These are phyloP conservation scores for Agrilus biguttatus DNA, from an alignment of 2,888 invertebrate species.

Conservation along the genomic window DNA sequence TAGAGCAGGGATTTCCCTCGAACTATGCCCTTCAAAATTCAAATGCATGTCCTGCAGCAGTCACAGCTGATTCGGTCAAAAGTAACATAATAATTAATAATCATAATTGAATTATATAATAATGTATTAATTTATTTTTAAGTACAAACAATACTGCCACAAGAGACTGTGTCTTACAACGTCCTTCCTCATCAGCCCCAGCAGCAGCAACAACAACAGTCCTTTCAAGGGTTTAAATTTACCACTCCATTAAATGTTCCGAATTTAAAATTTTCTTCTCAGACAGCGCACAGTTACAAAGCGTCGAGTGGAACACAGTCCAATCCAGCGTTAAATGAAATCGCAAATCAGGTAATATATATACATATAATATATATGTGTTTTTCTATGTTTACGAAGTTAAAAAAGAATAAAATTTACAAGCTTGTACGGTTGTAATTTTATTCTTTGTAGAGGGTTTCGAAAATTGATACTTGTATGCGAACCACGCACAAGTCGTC, in stretches of 20 bases:
- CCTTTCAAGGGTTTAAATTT: conserved; percentile 22
- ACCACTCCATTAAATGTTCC: conserved; percentile 15
- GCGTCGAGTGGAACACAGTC: background rate
- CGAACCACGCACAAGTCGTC: conserved; percentile 9
- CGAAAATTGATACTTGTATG: conserved; percentile 13
- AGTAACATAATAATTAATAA: too few species aligned
- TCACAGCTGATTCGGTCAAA: too few species aligned
- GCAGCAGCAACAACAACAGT: conserved; percentile 7
- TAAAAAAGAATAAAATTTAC: too few species aligned
- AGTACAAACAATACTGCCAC: background rate
- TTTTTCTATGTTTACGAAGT: too few species aligned
- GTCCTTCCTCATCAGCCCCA: conserved; percentile 9
- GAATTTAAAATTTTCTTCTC: conserved; percentile 26
- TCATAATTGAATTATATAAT: too few species aligned
- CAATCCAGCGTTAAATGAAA: too few species aligned
- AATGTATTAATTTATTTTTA: too few species aligned
- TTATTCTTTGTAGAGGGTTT: conserved; percentile 12
- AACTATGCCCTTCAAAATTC: too few species aligned
- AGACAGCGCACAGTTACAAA: conserved; percentile 15
- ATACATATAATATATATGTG: too few species aligned
- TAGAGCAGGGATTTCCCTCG: conserved; percentile 4
- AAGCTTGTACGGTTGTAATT: background rate
- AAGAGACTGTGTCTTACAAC: conserved; percentile 1
- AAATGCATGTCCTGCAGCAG: too few species aligned
- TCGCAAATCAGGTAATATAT: too few species aligned